Conservation (phyloP, 2,113 vertebrate genomes). For the Pampusana beccarii region DNA sequence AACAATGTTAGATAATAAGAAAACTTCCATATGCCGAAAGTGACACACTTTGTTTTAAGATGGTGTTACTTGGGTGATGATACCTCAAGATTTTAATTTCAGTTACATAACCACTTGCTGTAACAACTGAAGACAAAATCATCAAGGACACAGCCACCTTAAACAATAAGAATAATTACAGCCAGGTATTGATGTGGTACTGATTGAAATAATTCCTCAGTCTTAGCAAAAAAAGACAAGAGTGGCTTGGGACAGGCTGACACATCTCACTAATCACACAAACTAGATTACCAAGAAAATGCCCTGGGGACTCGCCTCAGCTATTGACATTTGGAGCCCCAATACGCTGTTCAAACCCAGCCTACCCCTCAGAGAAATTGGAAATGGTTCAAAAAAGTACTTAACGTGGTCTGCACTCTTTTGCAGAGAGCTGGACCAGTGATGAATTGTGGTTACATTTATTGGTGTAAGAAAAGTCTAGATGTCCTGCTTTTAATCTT, state of each 20-base stretch:
- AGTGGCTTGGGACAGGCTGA: not conserved
- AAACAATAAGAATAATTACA: not conserved
- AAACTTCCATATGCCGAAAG: not conserved
- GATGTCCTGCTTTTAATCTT: not conserved
- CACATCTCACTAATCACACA: not conserved
- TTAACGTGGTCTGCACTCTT: not conserved
- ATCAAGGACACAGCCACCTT: not conserved
- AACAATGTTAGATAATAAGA: conserved; percentile 6
- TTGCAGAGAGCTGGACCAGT: not conserved
- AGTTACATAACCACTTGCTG: not conserved
- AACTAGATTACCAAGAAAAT: not conserved
- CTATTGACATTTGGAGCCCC: not conserved
- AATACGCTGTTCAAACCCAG: not conserved
- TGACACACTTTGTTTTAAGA: not conserved
- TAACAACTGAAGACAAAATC: not conserved
- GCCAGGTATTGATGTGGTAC: not conserved
- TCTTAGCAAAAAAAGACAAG: not conserved
- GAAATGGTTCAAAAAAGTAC: not conserved
- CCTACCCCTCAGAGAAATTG: not conserved
- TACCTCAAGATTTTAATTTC: not conserved
- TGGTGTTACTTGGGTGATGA: not conserved
- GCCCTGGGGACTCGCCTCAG: not conserved
- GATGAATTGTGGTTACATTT: not conserved
- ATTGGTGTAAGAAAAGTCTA: not conserved
- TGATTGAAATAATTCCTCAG: not conserved